Evolutionary conservation across 2,888 invertebrate genomes (phyloP).

Genomic region (Dryocosmus kuriphilus): DNA sequence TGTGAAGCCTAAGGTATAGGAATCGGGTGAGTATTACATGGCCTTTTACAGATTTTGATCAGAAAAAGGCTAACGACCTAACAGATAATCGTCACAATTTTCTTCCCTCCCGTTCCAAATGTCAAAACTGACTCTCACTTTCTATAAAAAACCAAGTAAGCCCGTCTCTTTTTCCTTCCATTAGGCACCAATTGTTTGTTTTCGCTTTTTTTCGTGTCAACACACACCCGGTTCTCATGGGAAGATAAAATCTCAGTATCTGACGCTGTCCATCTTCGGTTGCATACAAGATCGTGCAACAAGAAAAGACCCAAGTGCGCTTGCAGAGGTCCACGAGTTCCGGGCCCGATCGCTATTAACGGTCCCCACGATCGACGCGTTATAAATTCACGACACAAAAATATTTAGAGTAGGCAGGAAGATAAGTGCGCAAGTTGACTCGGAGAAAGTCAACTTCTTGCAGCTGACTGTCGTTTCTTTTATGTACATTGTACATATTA

Average conservation of each 20-base stretch:
- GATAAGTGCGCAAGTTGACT: constrained; percentile 58
- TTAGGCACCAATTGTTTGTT: neutral
- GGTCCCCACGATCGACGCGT: constrained; percentile 52
- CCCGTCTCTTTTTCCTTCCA: neutral
- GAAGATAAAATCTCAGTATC: constrained; percentile 29
- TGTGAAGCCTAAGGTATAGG: no score
- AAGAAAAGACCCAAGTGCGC: constrained; percentile 19
- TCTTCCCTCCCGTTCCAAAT: neutral
- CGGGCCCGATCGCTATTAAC: constrained; percentile 45
- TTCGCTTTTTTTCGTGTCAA: neutral
- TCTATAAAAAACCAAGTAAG: neutral
- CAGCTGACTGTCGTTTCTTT: constrained; percentile 9
- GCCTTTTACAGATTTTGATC: no score
- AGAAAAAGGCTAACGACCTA: neutral
- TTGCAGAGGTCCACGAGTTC: constrained; percentile 31
- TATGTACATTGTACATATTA: constrained; percentile 22
- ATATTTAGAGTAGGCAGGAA: constrained; percentile 70
- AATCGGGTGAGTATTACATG: no score
- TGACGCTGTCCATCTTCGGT: constrained; percentile 31
- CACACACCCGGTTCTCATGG: constrained; percentile 5
- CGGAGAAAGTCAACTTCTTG: constrained; percentile 60
- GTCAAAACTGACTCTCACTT: constrained; percentile 1
- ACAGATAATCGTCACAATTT: neutral
- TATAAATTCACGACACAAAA: constrained; percentile 68
- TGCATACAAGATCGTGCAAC: constrained; percentile 31